phyloP scores from a whole-genome alignment of 2,888 invertebrate genomes.

The Chrysotoxum bicinctum region DNA sequence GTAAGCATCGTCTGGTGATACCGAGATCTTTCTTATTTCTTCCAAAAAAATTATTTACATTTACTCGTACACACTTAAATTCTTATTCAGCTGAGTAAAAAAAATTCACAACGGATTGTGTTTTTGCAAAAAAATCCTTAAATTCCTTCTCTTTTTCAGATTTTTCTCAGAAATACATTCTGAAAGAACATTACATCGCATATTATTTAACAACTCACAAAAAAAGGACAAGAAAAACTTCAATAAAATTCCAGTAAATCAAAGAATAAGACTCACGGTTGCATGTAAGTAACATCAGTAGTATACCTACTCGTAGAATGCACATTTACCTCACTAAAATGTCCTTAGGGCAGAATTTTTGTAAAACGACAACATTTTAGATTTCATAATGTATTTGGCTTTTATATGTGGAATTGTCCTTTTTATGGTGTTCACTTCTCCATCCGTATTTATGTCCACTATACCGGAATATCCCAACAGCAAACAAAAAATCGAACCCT shows the following conservation, averaged over 20 bases:
- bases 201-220: background rate
- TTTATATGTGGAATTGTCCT: slow-evolving; percentile 52
- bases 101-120: background rate
- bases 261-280: slow-evolving; percentile 1
- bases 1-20: too few relatives aligned
- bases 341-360: background rate
- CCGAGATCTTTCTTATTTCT: too few relatives aligned
- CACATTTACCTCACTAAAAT: slow-evolving; percentile 25
- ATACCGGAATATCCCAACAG: background rate
- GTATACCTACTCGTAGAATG: background rate
- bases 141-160: background rate
- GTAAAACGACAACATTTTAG: slow-evolving; percentile 38
- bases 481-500: slow-evolving; percentile 24
- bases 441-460: slow-evolving; percentile 22
- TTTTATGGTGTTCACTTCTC: slow-evolving; percentile 52
- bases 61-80: too few relatives aligned
- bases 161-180: background rate
- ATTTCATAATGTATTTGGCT: slow-evolving; percentile 66
- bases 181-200: background rate
- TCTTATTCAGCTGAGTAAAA: background rate
- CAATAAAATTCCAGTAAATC: background rate
- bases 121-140: background rate
- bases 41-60: too few relatives aligned
- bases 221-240: background rate
- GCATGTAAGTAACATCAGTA: slow-evolving; percentile 12